Percentiles rank a stretch among this genome's conserved stretches.
Evolutionary conservation across 2,113 vertebrate species (phyloP).

Genomic region (Otus sunia): DNA sequence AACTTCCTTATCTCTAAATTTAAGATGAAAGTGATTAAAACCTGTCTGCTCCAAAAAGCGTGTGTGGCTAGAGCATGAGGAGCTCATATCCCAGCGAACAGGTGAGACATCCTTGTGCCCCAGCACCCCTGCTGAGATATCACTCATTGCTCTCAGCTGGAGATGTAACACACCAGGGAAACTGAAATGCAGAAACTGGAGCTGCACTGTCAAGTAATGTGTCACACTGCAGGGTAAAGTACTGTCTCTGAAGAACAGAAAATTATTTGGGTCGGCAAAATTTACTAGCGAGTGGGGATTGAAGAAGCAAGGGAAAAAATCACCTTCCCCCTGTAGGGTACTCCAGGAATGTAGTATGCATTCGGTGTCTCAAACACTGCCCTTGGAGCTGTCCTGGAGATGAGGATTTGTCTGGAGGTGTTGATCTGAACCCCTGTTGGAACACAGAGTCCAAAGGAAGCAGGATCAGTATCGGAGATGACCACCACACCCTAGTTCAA

Average conservation of each 20-base stretch:
- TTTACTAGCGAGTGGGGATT: background rate
- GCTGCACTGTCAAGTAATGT: background rate
- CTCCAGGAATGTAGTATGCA: conserved; percentile 66
- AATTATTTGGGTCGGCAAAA: background rate
- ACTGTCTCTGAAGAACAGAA: background rate
- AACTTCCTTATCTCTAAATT: background rate
- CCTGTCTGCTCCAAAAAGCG: background rate
- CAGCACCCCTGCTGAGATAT: background rate
- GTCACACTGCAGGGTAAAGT: background rate
- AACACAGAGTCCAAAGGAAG: background rate
- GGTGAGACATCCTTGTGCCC: background rate
- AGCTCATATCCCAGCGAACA: background rate
- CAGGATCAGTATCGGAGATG: background rate
- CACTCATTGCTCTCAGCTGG: background rate
- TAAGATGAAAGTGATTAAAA: background rate
- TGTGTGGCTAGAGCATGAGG: background rate
- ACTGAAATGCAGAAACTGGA: background rate
- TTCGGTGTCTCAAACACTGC: conserved; percentile 62
- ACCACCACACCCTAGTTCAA: background rate
- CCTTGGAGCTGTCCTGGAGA: conserved; percentile 48
- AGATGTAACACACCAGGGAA: background rate
- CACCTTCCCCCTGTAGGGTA: conserved; percentile 71
- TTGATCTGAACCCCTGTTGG: conserved; percentile 55
- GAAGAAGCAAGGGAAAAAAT: background rate
- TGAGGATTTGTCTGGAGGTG: conserved; percentile 21